Conservation (phyloP, 2,113 vertebrate species). For the Hippocampus comes region DNA sequence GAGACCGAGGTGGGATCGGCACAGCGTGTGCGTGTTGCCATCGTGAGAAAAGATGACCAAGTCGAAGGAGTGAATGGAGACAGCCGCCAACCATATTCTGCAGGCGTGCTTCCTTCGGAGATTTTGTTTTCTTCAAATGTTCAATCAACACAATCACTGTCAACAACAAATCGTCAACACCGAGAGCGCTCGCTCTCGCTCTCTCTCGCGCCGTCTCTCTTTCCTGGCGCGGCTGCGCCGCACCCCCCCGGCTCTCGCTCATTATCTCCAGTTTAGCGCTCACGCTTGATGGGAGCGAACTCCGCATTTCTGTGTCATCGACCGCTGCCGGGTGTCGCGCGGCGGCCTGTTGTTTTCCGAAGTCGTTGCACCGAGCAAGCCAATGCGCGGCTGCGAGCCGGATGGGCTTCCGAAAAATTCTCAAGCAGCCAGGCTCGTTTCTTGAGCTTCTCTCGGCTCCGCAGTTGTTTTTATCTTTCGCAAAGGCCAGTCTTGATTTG, state of each 20-base stretch:
- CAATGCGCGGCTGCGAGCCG: conserved; percentile 21
- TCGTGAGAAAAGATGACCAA: no score
- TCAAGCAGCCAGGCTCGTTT: no score
- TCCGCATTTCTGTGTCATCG: conserved; percentile 36
- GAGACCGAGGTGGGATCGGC: background rate
- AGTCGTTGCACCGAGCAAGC: background rate
- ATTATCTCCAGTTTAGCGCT: conserved; percentile 42
- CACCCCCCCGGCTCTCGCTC: conserved; percentile 14
- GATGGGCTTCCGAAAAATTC: conserved; percentile 1
- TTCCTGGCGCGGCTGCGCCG: background rate
- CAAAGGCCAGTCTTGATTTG: no score
- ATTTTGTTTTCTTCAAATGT: no score
- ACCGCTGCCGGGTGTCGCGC: conserved; percentile 3
- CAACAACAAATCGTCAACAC: no score
- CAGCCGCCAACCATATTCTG: no score
- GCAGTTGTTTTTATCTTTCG: no score
- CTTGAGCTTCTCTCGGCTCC: no score
- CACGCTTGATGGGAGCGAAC: conserved; percentile 18
- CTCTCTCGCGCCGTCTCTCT: background rate
- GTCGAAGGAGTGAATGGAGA: no score
- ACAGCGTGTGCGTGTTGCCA: no score
- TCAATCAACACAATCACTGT: no score
- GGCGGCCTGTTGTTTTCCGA: background rate
- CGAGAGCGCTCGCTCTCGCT: background rate
- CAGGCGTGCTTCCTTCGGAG: no score